Base-by-base conservation (phyloP, 2,113 vertebrate species). In the Poeciliopsis turrubarensis region DNA sequence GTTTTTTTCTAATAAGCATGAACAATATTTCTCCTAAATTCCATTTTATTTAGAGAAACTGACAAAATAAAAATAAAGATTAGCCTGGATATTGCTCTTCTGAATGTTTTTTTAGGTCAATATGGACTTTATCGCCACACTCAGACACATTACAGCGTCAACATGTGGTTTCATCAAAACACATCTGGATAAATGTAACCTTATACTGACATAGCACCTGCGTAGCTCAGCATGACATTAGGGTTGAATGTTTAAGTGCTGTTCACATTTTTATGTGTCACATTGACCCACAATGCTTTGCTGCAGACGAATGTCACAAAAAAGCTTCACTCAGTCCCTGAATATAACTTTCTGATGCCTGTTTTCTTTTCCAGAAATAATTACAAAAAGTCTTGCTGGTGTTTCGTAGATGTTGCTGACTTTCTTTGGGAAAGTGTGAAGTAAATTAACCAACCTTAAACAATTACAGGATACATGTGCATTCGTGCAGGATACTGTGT, bases 401-500 rank as follows among this genome's bases (percentile, higher is more conserved):
- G 14, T 62, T 62, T 30, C 26, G 5, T 62, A 31, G 61, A 62
- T 15, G 14, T 31, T 3, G 11, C 15, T 29, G 60, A 61, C 13
- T 19, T 47, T 34, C 4, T 64, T 8, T 31, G 7, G 1, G 22
- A 69, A 54, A 69, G 31, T n/a, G 9, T 15, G 8, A 69, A 69
- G 27, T 32, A 37, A 39, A 19, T 54, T 51, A 29, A 51, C 10
- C 7, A 47, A 47, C 37, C 26, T 19, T 4, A 14, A 68, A 12
- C 10, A 69, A 10, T 60, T 5, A 26, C 1, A 3, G 3, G 12
- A 22, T 32, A 27, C 61, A 31, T 44, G 41, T 65, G 73, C 57
- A 44, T 75, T 60, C 31, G 32, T 54, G 71, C 34, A 60, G 8
- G 6, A 65, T 51, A 68, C 65, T 75, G 68, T 70, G 77, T 84